Evolutionary conservation across 2,888 invertebrate species (phyloP).

Genomic region (Cephus sareptanus): DNA sequence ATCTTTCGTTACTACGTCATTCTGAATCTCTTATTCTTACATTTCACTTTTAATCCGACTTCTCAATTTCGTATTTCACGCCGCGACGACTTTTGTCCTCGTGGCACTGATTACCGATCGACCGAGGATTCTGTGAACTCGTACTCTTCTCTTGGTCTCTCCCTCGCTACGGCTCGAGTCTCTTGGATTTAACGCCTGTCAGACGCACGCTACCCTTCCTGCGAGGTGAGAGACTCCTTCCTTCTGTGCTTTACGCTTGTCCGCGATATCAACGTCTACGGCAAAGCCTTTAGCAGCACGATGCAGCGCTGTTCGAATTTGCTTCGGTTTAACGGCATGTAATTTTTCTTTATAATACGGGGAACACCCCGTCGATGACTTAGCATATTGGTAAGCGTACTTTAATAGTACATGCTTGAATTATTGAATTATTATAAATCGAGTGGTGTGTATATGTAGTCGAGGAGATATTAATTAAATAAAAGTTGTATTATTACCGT

Average conservation of each 20-base stretch:
- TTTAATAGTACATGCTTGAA: not conserved
- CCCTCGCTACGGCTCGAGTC: not conserved
- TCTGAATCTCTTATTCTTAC: not conserved
- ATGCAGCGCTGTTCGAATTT: not conserved
- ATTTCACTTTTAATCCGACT: not conserved
- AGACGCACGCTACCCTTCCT: not conserved
- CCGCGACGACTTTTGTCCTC: not conserved
- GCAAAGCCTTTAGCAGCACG: not conserved
- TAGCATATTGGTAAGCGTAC: not conserved
- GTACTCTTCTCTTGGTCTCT: not conserved
- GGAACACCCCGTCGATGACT: not conserved
- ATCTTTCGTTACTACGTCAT: not conserved
- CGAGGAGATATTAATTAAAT: not conserved
- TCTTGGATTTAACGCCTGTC: not conserved
- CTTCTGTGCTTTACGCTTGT: not conserved
- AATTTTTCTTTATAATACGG: not conserved
- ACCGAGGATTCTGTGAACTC: not conserved
- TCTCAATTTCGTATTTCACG: not conserved
- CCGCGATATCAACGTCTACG: not conserved
- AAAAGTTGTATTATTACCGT: not conserved
- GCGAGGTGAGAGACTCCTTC: not conserved
- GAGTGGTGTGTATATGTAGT: not conserved
- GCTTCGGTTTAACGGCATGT: not conserved
- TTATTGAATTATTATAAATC: not conserved
- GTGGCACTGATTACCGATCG: conserved; percentile 3